Base-by-base conservation (phyloP, 1,140 invertebrate species). In the Phocides pigmalion region DNA sequence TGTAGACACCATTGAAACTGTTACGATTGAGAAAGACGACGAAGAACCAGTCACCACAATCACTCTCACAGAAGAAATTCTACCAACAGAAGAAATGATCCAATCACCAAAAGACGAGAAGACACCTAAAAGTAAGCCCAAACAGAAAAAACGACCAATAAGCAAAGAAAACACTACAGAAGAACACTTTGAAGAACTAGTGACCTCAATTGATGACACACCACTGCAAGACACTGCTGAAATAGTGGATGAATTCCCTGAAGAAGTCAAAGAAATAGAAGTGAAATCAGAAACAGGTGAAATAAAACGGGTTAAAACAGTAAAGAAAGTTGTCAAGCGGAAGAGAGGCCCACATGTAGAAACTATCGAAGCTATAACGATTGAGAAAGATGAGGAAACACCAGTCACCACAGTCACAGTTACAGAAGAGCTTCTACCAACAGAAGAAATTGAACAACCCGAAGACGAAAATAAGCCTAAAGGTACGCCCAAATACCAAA, bases 321-420 rank as follows among this genome's bases (percentile, higher is more conserved):
- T 91, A 59, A 83, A 89, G 66, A 65, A 73, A 37, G 66, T 88
- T 89, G 85, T 12, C 81, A 89, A 53, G 82, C 12, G 83, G 67
- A 79, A 86, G 35, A 86, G 79, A 63, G 92, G 86, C 22, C 74
- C 76, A 4, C 90, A 85, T 62, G 66, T 90, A 63, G 81, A 92
- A 76, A 81, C 87, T 2, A 92, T 85, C n/a, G 89, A 93, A 82
- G 88, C 92, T 59, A 84, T 89, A n/a, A 91, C 92, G 12, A 72
- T 92, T 47, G 84, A 93, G 78, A 89, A 92, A 75, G 88, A 92
- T 53, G 20, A 46, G 1, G 42, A 63, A 63, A 15, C 47, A 17
- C 2, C 35, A 5, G 35, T 39, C 0, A 39, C 35, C 2, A 39
- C 35, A 12, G 12, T 39, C 12, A 67, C 69, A 37, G 39, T 86